phyloP scores from a whole-genome alignment of 2,113 vertebrate species.

The Pangasianodon hypophthalmus region DNA sequence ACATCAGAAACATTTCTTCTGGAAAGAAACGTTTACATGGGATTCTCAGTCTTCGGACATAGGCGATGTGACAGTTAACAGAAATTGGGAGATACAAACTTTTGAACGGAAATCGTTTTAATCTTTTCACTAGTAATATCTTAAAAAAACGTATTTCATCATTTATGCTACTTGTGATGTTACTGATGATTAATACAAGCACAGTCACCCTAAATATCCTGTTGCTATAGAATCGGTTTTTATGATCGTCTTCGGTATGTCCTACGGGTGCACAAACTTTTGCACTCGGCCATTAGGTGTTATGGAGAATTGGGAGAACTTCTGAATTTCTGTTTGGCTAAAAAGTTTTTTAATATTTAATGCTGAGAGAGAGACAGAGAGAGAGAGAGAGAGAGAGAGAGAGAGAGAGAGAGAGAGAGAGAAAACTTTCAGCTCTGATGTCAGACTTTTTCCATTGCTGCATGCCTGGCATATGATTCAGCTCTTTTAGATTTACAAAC shows the following conservation, averaged over 20 bases:
- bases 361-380: neutral
- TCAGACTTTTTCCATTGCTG: conserved; percentile 1
- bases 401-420: neutral
- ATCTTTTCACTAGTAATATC: neutral
- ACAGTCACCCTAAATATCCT: neutral
- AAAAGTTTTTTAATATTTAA: neutral
- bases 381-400: neutral
- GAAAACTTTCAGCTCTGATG: neutral
- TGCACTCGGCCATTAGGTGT: neutral
- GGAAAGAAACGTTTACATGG: neutral
- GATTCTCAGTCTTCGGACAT: neutral
- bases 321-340: neutral
- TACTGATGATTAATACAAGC: neutral
- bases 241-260: too few relatives aligned
- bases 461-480: conserved; percentile 3
- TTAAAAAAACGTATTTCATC: too few relatives aligned
- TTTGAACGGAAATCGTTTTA: neutral
- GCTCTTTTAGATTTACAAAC: neutral
- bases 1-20: neutral
- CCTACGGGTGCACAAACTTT: neutral
- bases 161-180: neutral
- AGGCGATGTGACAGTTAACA: neutral
- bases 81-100: neutral
- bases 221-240: neutral
- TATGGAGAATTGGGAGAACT: neutral